Evolutionary conservation across 2,888 invertebrate genomes (phyloP).

Genomic region (Drosophila sordidula): DNA sequence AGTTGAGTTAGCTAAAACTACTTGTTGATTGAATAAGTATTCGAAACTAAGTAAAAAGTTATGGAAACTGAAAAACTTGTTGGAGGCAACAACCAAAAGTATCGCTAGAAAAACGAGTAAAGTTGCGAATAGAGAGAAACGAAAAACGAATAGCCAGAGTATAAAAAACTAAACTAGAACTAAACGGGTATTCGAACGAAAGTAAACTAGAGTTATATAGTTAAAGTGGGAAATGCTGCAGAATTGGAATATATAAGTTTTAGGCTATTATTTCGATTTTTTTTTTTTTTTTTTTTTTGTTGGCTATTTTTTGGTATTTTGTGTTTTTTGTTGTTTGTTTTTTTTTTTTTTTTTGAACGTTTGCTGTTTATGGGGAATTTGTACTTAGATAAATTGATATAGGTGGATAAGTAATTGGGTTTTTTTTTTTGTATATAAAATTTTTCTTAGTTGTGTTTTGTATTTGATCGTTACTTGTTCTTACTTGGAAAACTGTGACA

Average conservation of each 20-base stretch:
- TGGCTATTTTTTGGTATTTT: conserved; percentile 2
- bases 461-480: conserved; percentile 81
- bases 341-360: conserved; percentile 16
- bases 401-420: neutral
- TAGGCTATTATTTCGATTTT: neutral
- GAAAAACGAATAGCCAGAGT: conserved; percentile 10
- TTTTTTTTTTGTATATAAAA: conserved; percentile 18
- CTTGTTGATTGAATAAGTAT: conserved; percentile 29
- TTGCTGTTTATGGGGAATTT: conserved; percentile 28
- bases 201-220: conserved; percentile 42
- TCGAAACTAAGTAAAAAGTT: conserved; percentile 16
- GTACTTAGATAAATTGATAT: conserved; percentile 17
- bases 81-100: conserved; percentile 14
- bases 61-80: conserved; percentile 15
- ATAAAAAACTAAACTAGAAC: conserved; percentile 51
- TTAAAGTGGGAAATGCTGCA: conserved; percentile 39
- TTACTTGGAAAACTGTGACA: conserved; percentile 99
- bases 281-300: too few relatives aligned
- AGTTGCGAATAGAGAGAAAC: conserved; percentile 2
- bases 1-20: conserved; percentile 36
- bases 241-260: conserved; percentile 8
- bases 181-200: conserved; percentile 35
- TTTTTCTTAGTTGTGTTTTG: conserved; percentile 29
- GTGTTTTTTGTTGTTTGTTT: too few relatives aligned
- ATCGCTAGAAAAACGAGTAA: conserved; percentile 20